Evolutionary conservation across 2,797 vertebrate species (phyloP), one percentile per base, ranked within the genome.

Genomic region (Tokudaia muenninki): DNA sequence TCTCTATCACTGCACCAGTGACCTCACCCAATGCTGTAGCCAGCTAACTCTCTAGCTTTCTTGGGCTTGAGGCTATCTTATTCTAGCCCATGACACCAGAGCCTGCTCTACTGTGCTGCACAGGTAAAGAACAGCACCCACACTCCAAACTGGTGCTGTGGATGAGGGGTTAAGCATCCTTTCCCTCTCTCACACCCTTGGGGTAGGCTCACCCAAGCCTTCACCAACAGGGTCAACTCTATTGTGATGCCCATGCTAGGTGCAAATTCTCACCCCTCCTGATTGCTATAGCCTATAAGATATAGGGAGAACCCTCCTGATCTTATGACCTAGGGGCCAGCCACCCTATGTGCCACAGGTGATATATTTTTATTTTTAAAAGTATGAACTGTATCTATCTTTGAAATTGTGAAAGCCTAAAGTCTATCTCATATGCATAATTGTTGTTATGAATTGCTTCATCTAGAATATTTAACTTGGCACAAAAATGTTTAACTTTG

Each of bases 101-200:
- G 3, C 7, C 8, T 9, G 70, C 70, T 41, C 19, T 41, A 22
- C n/a, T 74, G 70, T n/a, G 31, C 17, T 16, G 34, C 6, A 34
- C 16, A 19, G 67, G n/a, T 72, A 7, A 19, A 17, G n/a, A 37
- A 3, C n/a, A 37, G 17, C 1, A 1, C 1, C 17, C 3, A 37
- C 0, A 9, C 70, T 37, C 70, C 19, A 21, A 37, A 72, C 1
- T 72, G 19, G 17, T 37, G n/a, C 3, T 22, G n/a, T 37, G 6
- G 31, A 34, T 16, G 31, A 70, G 67, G 67, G 34, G 67, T 4
- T 70, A 17, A 70, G 67, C 16, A 34, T n/a, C 31, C 6, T 57
- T 57, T 70, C 14, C 22, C 59, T 24, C 59, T 31, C 63, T 29
- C 10, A 65, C 11, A 65, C 29, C 29, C 29, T 65, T 65, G 63